Base-by-base conservation (phyloP, 2,797 vertebrate genomes). In the Chelon auratus region DNA sequence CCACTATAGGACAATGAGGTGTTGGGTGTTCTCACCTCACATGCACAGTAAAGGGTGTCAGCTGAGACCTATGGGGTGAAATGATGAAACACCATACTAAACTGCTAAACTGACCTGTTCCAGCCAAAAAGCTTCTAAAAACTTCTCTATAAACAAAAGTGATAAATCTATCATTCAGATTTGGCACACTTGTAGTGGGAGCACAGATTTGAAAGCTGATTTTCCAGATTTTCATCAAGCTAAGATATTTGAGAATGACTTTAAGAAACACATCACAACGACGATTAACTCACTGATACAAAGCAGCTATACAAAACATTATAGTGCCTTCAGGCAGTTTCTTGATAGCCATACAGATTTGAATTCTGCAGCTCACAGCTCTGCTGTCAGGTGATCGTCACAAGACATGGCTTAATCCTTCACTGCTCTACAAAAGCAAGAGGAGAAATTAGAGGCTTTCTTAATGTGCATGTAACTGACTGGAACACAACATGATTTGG, bases 351-450 rank as follows among this genome's bases (percentile, higher is more conserved):
- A 58, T 62, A 37, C 75, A 74, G 68, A 43, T 68, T 69, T 75
- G 36, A 72, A 65, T 33, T 33, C 30, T 62, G 33, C 55, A 59
- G 74, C 66, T 79, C 81, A 69, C 40, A 78, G 74, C 73, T 68
- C 54, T 64, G 76, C 77, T 73, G 92, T 95, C 94, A 95, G 93
- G 89, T 95, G 95, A 93, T 91, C 75, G 86, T 92, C 95, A 95
- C 91, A 93, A 91, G 95, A 94, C 93, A 33, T 18, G 62, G 51
- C 51, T 80, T 93, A 94, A 95, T 95, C 94, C 93, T 70, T 54
- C 30, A 8, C 30, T 33, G 30, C 52, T 48, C 69, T 89, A 89
- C 90, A 85, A 88, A 91, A 89, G 80, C 75, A 68, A 64, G 75
- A 68, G n/a, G 65, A 87, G 75, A 89, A 91, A 84, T 77, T 50